phyloP scores from a whole-genome alignment of 2,888 invertebrate species.

The Nineta flava region DNA sequence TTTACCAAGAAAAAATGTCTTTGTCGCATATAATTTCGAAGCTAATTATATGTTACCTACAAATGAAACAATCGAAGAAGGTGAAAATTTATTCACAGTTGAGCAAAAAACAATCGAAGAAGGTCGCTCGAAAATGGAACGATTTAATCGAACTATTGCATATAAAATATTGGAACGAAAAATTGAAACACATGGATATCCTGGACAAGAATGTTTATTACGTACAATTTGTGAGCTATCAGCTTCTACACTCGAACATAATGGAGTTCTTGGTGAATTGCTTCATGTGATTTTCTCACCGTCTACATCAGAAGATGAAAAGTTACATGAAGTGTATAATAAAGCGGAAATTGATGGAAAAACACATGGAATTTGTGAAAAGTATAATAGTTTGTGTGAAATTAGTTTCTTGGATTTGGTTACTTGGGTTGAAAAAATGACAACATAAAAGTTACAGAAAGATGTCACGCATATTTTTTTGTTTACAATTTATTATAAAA shows the following conservation, averaged over 20 bases:
- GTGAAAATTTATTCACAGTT: background rate
- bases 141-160: constrained; percentile 1
- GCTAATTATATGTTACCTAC: constrained; percentile 43
- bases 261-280: constrained; percentile 23
- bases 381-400: constrained; percentile 8
- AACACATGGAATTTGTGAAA: constrained; percentile 12
- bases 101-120: background rate
- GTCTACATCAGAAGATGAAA: constrained; percentile 37
- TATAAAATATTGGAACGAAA: constrained; percentile 6
- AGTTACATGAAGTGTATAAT: constrained; percentile 33
- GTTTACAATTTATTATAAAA: background rate
- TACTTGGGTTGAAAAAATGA: constrained; percentile 11
- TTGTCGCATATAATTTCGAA: constrained; percentile 56
- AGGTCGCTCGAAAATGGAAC: background rate
- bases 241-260: constrained; percentile 17
- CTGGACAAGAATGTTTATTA: constrained; percentile 22
- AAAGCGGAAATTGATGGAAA: constrained; percentile 40
- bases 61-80: constrained; percentile 26
- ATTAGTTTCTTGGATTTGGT: constrained; percentile 8
- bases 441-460: background rate
- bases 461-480: background rate
- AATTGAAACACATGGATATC: constrained; percentile 18
- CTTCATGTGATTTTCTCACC: constrained; percentile 28
- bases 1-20: constrained; percentile 46
- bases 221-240: constrained; percentile 24